phyloP scores from a whole-genome alignment of 2,888 invertebrate genomes.

The Belgica antarctica region DNA sequence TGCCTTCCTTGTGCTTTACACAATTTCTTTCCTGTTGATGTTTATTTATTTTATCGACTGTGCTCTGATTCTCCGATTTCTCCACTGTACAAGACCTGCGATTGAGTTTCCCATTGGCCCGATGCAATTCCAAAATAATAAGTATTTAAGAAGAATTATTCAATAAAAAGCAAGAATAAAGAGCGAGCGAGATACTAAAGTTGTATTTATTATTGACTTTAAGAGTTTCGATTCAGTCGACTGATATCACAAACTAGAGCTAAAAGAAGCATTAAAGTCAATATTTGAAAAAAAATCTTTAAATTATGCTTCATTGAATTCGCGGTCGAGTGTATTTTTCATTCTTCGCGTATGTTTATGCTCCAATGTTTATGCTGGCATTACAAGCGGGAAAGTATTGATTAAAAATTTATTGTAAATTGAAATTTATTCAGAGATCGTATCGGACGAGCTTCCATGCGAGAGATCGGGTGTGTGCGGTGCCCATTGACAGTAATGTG shows the following conservation, averaged over 20 bases:
- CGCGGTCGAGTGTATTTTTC: not conserved
- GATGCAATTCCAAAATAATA: not conserved
- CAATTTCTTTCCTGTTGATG: too few relatives aligned
- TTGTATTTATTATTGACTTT: constrained; percentile 25
- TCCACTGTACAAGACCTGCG: not conserved
- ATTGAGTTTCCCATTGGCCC: not conserved
- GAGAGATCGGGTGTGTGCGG: not conserved
- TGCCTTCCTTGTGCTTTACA: not conserved
- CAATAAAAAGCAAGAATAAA: not conserved
- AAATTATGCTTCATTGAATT: constrained; percentile 15
- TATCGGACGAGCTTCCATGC: not conserved
- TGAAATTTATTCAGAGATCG: constrained; percentile 24
- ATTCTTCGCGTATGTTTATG: not conserved
- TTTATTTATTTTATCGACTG: not conserved
- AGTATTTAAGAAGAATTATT: not conserved
- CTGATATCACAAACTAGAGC: constrained; percentile 11
- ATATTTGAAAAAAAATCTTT: not conserved
- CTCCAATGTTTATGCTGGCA: not conserved
- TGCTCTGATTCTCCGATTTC: not conserved
- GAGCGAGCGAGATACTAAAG: constrained; percentile 7
- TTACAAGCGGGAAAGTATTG: not conserved
- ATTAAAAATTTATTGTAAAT: constrained; percentile 1
- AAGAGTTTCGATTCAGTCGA: constrained; percentile 15
- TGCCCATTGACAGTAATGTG: constrained; percentile 23
- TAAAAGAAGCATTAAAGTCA: not conserved